Evolutionary conservation across 1,140 invertebrate species (phyloP).

Genomic region (Lethocerus indicus): DNA sequence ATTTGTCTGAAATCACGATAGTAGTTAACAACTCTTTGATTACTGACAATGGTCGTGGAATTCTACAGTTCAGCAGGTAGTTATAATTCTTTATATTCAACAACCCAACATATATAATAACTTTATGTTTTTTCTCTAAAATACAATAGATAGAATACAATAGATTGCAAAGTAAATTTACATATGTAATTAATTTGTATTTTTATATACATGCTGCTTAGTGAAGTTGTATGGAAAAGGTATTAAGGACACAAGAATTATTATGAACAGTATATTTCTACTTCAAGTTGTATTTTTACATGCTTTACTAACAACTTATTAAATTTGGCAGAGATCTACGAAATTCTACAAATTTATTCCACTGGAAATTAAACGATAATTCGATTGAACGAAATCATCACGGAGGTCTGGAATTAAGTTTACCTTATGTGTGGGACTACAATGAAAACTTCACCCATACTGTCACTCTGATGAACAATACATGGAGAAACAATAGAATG

Average conservation of each 20-base stretch:
- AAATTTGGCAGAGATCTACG: constrained; percentile 52
- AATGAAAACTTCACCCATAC: constrained; percentile 88
- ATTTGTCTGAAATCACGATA: constrained; percentile 67
- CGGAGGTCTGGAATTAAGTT: constrained; percentile 65
- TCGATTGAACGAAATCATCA: constrained; percentile 66
- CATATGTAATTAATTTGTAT: too few relatives aligned
- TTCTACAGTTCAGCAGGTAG: constrained; percentile 59
- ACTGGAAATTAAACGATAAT: constrained; percentile 79
- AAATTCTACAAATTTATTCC: constrained; percentile 85
- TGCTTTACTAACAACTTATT: background rate
- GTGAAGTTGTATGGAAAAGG: too few relatives aligned
- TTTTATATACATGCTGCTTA: too few relatives aligned
- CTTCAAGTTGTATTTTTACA: too few relatives aligned
- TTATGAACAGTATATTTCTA: too few relatives aligned
- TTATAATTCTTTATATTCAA: constrained; percentile 1
- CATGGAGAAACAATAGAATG: constrained; percentile 67
- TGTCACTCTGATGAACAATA: constrained; percentile 69
- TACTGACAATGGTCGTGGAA: constrained; percentile 65
- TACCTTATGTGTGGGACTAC: constrained; percentile 91
- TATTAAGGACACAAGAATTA: too few relatives aligned
- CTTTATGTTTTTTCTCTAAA: background rate
- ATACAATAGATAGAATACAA: background rate
- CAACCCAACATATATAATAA: background rate
- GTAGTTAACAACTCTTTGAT: constrained; percentile 73
- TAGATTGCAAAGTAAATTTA: too few relatives aligned